Evolutionary conservation across 2,888 invertebrate genomes (phyloP).

Genomic region (Amiota communis): DNA sequence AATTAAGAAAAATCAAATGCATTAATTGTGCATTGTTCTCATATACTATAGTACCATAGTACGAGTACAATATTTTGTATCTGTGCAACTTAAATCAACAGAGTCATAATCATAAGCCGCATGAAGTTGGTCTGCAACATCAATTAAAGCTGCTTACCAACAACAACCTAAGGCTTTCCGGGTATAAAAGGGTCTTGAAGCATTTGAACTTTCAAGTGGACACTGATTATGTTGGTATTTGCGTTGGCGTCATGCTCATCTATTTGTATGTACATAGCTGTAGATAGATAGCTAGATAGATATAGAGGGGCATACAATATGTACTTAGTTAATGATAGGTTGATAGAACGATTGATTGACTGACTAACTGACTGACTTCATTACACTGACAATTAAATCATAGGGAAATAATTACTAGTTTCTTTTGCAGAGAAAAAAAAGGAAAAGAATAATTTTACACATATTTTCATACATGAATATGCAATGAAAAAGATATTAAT

Average conservation of each 20-base stretch:
- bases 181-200: slow-evolving; percentile 28
- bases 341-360: background rate
- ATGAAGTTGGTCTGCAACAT: background rate
- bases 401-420: background rate
- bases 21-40: slow-evolving; percentile 48
- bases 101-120: background rate
- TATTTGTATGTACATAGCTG: slow-evolving; percentile 15
- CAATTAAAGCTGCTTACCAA: background rate
- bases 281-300: background rate
- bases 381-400: slow-evolving; percentile 42
- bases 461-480: too few species aligned
- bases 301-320: too few species aligned
- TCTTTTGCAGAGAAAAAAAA: too few species aligned
- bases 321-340: too few species aligned
- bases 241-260: slow-evolving; percentile 40
- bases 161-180: background rate
- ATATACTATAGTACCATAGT: slow-evolving; percentile 36
- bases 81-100: background rate
- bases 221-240: slow-evolving; percentile 43
- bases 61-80: too few species aligned
- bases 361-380: background rate
- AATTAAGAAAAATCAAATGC: slow-evolving; percentile 52
- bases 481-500: too few species aligned
- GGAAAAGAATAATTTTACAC: too few species aligned
- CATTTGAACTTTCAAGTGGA: slow-evolving; percentile 47